Conservation (phyloP, 2,113 vertebrate genomes). For the Tretioscincus oriximinensis region DNA sequence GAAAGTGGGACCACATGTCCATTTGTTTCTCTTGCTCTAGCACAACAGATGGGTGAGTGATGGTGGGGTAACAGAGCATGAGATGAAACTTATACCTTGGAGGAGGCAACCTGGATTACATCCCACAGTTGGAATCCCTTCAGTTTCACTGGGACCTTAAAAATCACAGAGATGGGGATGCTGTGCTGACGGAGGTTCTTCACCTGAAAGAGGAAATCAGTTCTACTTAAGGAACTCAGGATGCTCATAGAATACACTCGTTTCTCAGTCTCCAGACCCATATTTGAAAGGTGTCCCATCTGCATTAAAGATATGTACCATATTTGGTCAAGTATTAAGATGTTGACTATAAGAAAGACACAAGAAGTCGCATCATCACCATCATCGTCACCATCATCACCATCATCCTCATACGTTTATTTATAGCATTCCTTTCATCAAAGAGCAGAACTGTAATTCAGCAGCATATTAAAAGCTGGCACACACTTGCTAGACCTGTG, state of each 20-base stretch:
- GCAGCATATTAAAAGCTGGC: too few relatives aligned
- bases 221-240: not conserved
- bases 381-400: too few relatives aligned
- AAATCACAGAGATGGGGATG: conserved; percentile 64
- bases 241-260: too few relatives aligned
- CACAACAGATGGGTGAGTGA: not conserved
- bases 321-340: too few relatives aligned
- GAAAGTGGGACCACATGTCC: not conserved
- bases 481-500: not conserved
- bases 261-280: too few relatives aligned
- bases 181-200: conserved; percentile 69
- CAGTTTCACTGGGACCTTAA: conserved; percentile 74
- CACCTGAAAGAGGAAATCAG: conserved; percentile 61
- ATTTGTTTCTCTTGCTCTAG: not conserved
- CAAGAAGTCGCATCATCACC: not conserved
- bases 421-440: too few relatives aligned
- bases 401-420: too few relatives aligned
- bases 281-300: not conserved
- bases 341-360: not conserved
- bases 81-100: conserved; percentile 63
- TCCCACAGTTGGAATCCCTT: conserved; percentile 72
- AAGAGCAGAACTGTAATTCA: too few relatives aligned
- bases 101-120: conserved; percentile 49
- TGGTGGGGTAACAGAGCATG: not conserved
- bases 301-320: not conserved